phyloP scores from a whole-genome alignment of 2,113 vertebrate species.

The Ranitomeya variabilis region DNA sequence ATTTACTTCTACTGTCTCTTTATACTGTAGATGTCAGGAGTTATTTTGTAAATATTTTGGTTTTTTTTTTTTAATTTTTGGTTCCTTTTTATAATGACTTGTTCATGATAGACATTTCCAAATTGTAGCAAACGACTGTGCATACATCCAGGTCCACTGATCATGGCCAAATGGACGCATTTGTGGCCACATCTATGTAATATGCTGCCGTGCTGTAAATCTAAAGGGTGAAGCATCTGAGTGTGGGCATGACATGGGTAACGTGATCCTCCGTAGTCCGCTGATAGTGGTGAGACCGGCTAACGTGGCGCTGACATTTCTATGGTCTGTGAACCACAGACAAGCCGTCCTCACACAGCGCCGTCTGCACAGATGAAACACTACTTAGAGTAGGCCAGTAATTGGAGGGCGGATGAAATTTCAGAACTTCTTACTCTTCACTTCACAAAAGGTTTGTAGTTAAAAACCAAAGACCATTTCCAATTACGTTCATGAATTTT shows the following conservation, averaged over 20 bases:
- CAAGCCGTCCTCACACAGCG: neutral
- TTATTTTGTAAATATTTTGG: neutral
- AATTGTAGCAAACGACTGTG: neutral
- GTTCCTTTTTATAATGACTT: too few species aligned
- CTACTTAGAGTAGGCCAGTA: neutral
- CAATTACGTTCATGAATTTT: neutral
- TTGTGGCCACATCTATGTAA: neutral
- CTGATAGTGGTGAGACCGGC: neutral
- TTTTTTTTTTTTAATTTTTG: too few species aligned
- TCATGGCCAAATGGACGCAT: neutral
- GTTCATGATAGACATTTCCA: too few species aligned
- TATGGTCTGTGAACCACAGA: constrained; percentile 3
- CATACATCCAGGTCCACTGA: too few species aligned
- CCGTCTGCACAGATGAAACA: neutral
- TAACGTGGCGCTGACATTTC: neutral
- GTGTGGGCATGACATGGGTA: neutral
- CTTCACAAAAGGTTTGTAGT: neutral
- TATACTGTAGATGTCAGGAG: too few species aligned
- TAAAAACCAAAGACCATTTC: constrained; percentile 1
- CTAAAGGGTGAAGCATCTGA: neutral
- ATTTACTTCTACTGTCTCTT: neutral
- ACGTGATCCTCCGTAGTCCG: neutral
- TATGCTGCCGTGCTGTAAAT: neutral
- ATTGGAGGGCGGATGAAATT: neutral
- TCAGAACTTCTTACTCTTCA: neutral